phyloP scores from a whole-genome alignment of 2,113 vertebrate species.

The Parus major region DNA sequence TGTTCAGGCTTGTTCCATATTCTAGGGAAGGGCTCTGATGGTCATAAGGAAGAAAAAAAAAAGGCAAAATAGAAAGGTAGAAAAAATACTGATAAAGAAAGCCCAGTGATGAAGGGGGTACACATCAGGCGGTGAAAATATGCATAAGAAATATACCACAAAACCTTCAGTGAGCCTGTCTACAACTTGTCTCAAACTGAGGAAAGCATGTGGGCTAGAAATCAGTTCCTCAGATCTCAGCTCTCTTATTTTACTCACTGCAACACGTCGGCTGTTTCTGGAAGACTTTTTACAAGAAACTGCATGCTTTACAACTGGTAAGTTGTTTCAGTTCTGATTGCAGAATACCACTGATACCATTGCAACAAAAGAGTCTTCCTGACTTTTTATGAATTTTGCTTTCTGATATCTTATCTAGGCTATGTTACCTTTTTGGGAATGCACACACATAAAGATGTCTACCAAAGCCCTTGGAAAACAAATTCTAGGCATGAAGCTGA shows the following conservation, averaged over 20 bases:
- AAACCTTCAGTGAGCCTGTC: neutral
- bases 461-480: neutral
- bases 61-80: neutral
- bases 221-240: neutral
- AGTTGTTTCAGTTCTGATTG: neutral
- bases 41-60: neutral
- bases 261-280: neutral
- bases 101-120: neutral
- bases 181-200: neutral
- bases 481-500: constrained; percentile 5
- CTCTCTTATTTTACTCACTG: neutral
- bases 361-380: neutral
- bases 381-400: neutral
- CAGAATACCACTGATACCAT: neutral
- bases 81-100: neutral
- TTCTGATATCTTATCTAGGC: neutral
- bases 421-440: neutral
- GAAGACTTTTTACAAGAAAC: constrained; percentile 26
- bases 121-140: neutral
- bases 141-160: neutral
- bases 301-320: neutral
- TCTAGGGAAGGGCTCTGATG: neutral
- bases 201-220: neutral
- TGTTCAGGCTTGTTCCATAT: neutral
- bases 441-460: neutral